Base-by-base conservation (phyloP, 2,888 invertebrate genomes). In the Trissoscelio sp. region DNA sequence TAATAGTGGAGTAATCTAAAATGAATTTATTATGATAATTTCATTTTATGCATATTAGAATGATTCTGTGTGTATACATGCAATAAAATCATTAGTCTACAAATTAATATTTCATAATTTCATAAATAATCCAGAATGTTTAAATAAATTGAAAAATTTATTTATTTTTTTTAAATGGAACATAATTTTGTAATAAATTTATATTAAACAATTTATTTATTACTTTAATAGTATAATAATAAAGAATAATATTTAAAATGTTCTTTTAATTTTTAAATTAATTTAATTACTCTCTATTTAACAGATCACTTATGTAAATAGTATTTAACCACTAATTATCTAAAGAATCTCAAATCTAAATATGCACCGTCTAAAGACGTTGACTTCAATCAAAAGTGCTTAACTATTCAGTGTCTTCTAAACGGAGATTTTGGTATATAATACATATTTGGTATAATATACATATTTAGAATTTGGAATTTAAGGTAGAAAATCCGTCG, bases 21-120 rank as follows among this genome's bases (percentile, higher is more conserved):
- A 20, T 48, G 46, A 64, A 64, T 64, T 31, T 48, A 46, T 64
- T 46, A 64, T 64, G 62, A n/a, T 64, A 46, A 64, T 64, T 48
- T 64, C n/a, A 20, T 64, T 64, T 46, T 16, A 14, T 28, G 28
- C 22, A 14, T 28, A 12, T 34, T 58, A 11, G 18, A 12, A 14
- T 42, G 31, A 34, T 37, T 57, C 20, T 20, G 57, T 34, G 37
- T 34, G n/a, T 16, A 57, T 51, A 12, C 14, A 12, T 14, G 28
- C 11, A 18, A 7, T 11, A 34, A 5, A 34, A 5, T 34, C 9
- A 42, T 42, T 42, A 42, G 4, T 14, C 14, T 14, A 4, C 39
- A 16, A 14, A 6, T 12, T 14, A 11, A 2, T 34, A 11, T 34
- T 34, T 4, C 3, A 34, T n/a, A n/a, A n/a, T n/a, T n/a, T n/a